Evolutionary conservation across 1,140 invertebrate genomes (phyloP), one percentile per base, ranked within the genome.

Genomic region (Aradophagus sp.): DNA sequence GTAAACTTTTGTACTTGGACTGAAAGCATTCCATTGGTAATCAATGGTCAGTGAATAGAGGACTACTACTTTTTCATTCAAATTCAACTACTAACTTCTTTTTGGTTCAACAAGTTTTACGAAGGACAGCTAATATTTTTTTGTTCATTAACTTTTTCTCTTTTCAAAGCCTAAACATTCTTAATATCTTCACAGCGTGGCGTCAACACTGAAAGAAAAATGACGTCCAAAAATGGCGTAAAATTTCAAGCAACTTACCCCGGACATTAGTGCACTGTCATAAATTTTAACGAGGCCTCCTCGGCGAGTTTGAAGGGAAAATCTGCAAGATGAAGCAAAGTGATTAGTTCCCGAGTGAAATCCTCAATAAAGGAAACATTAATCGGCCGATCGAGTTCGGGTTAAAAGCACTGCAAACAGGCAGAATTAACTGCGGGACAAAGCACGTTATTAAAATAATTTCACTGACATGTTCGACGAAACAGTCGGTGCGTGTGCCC

Each of bases 1-100:
- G 87, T 52, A 97, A 86, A 74, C 93, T 95, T 84, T 97, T 97
- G 88, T 97, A 97, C 84, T 96, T 93, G 0, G 95, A 96, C 85
- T 92, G 81, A 2, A 74, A 73, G 58, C 10, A 50, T n/a, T n/a
- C n/a, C n/a, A n/a, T n/a, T n/a, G n/a, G n/a, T n/a, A n/a, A n/a
- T n/a, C n/a, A n/a, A n/a, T n/a, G n/a, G n/a, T n/a, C n/a, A n/a
- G n/a, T n/a, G n/a, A n/a, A n/a, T n/a, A n/a, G n/a, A n/a, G n/a
- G n/a, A n/a, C n/a, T n/a, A n/a, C n/a, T n/a, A n/a, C n/a, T n/a
- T n/a, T n/a, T n/a, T n/a, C n/a, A n/a, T n/a, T n/a, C n/a, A n/a
- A n/a, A n/a, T n/a, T n/a, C n/a, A n/a, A n/a, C n/a, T n/a, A n/a
- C n/a, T n/a, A n/a, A n/a, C n/a, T n/a, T n/a, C n/a, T n/a, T n/a